A percentile compares a stretch with the other conserved stretches of the same genome.
phyloP scores from a whole-genome alignment of 2,797 vertebrate genomes.

The Lepidocolaptes lacrymiger region DNA sequence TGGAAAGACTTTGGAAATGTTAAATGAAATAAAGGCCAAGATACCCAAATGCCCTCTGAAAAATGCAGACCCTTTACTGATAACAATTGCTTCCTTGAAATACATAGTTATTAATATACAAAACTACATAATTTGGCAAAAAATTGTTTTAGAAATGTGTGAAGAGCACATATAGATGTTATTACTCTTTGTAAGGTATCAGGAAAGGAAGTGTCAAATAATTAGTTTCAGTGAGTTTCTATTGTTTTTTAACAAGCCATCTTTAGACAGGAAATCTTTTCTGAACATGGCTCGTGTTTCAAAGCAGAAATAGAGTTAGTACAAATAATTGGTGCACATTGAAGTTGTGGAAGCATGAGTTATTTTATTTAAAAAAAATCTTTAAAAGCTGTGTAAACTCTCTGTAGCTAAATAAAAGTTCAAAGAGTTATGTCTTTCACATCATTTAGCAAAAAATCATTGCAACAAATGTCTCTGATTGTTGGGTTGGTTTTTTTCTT shows the following conservation, averaged over 20 bases:
- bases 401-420: constrained; percentile 31
- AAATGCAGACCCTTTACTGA: background rate
- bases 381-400: constrained; percentile 43
- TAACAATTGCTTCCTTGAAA: background rate
- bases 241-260: constrained; percentile 1
- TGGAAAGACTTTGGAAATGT: constrained; percentile 64
- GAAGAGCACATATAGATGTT: background rate
- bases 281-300: background rate
- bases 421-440: constrained; percentile 28
- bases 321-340: background rate
- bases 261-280: constrained; percentile 15
- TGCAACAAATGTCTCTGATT: background rate
- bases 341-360: background rate
- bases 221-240: constrained; percentile 10
- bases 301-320: background rate
- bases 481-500: background rate
- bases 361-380: background rate
- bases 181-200: background rate
- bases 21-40: constrained; percentile 59
- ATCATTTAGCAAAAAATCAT: constrained; percentile 16
- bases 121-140: background rate
- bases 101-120: background rate
- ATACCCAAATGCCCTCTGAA: constrained; percentile 34
- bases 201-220: constrained; percentile 1
- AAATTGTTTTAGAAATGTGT: background rate